A percentile compares a stretch with the other conserved stretches of the same genome.
Conservation (phyloP, 2,797 vertebrate genomes). For the Taeniopygia guttata region DNA sequence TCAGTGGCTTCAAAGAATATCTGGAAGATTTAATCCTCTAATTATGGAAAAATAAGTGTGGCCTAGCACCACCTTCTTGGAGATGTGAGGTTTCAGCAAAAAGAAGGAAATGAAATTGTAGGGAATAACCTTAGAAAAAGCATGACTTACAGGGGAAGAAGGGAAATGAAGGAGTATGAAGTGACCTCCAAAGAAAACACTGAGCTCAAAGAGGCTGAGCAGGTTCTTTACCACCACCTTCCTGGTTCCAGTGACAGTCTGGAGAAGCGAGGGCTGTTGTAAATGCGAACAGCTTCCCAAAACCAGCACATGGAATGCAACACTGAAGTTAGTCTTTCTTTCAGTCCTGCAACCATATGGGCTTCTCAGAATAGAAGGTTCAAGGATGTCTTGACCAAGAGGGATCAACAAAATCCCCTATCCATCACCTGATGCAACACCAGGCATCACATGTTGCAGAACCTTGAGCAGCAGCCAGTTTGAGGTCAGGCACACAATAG, state of each 20-base stretch:
- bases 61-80: background rate
- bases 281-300: background rate
- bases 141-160: background rate
- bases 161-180: background rate
- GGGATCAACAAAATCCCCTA: background rate
- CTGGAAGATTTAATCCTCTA: background rate
- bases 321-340: background rate
- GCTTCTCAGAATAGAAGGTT: background rate
- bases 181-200: background rate
- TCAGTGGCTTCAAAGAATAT: background rate
- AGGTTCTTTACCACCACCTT: background rate
- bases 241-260: background rate
- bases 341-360: background rate
- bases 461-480: background rate
- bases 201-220: background rate
- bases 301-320: background rate
- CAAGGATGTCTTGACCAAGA: background rate
- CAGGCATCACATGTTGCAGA: background rate
- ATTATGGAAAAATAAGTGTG: background rate
- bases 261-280: background rate
- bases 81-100: background rate
- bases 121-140: background rate
- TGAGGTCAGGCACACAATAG: background rate
- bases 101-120: background rate
- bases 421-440: background rate